Base-by-base conservation (phyloP, 2,797 vertebrate species). In the Myotis vivesi region DNA sequence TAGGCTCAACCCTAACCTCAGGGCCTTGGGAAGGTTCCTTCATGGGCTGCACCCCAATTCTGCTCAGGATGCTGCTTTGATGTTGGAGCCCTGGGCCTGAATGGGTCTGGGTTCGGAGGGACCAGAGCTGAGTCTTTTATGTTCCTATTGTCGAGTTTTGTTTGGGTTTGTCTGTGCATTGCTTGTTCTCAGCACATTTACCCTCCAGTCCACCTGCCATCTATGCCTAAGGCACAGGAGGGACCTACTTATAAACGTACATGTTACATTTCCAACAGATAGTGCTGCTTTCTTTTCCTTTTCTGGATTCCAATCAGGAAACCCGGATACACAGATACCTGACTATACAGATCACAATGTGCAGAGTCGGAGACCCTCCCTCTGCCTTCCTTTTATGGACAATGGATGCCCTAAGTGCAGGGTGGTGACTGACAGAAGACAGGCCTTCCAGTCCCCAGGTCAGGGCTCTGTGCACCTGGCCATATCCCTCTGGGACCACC, bases 401-500 rank as follows among this genome's bases (percentile, higher is more conserved):
- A 41, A 46, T 1, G 9, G 36, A 55, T 19, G 44, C 17, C 41
- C 10, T 4, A 6, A 25, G 55, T 0, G 1, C 9, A 6, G 4
- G 11, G 17, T 36, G 44, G 30, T 0, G 3, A 3, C 19, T 15
- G 10, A 13, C 6, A 23, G 44, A 49, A 91, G 41, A 23, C 59
- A 6, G 38, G 17, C 8, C 44, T 30, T 53, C 38, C 2, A 3
- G 0, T 8, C 20, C 41, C 64, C 15, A 22, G 6, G 2, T 33
- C 2, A 16, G 44, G 7, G 64, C 30, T 38, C 46, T 28, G 3
- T 8, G 13, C 1, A 3, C 77, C 6, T 13, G 17, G 30, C 36
- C 13, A 0, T 2, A 16, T 0, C 3, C 49, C 49, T 28, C 51
- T 3, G 15, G 30, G 44, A 44, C 19, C 23, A 5, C 1, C 8